Base-by-base conservation (phyloP, 2,888 invertebrate genomes). In the Fragum whitleyi region DNA sequence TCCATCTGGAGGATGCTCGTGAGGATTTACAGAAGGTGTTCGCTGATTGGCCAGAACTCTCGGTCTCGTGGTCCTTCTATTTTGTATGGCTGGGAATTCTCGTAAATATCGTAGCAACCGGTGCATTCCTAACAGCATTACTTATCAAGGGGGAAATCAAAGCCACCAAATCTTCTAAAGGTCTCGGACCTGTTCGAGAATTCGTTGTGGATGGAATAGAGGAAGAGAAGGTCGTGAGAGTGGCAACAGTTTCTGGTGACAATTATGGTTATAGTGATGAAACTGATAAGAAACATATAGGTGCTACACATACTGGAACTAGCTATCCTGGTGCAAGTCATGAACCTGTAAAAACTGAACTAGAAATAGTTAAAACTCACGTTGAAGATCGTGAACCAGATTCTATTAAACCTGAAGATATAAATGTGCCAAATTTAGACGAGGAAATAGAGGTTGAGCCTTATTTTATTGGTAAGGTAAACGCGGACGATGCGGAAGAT, bases 61-160 rank as follows among this genome's bases (percentile, higher is more conserved):
- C 21, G 2, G 23, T 83, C 14, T 65, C 71, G 0, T 83, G 80
- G 75, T 83, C 83, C 0, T 80, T 83, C 36, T 67, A 62, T n/a
- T 68, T 77, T 21, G 68, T 77, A 1, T 77, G 77, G 73, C 39
- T 28, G 23, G 83, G 83, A 39, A 47, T 83, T 2, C 16, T 83
- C 2, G 26, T 83, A 0, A 83, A 83, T 36, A 73, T 83, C 11
- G 14, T 80, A 21, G 57, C 77, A 21, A 77, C 80, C 0, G 74
- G 57, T 0, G 36, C 57, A 19, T 83, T 80, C 32, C 62, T 83
- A 0, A 69, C 75, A 11, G 32, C 75, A 1, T 11, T 83, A 7
- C 57, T 83, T 0, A 59, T 80, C 14, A 74, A 69, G 21, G 83
- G 77, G 2, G 83, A 83, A 61, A 36, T 47, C 2, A 75, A 80